phyloP scores from a whole-genome alignment of 2,797 vertebrate species.

The Onychomys torridus region DNA sequence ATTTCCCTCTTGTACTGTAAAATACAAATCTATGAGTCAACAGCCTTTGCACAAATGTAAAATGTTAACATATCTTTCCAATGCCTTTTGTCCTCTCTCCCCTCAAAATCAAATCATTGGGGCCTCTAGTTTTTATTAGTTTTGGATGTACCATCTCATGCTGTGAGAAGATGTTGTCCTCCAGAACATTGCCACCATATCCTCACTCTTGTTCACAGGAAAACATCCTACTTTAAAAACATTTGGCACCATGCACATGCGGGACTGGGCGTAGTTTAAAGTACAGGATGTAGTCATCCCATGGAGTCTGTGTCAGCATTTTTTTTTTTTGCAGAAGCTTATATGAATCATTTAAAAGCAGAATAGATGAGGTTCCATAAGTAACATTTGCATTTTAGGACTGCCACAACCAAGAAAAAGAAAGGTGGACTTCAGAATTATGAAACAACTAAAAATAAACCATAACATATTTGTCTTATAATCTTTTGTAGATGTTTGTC shows the following conservation, averaged over 20 bases:
- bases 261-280: background rate
- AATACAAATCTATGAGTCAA: background rate
- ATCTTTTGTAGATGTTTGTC: background rate
- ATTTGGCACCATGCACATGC: background rate
- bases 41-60: background rate
- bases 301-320: background rate
- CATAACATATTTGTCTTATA: background rate
- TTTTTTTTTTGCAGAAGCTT: background rate
- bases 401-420: background rate
- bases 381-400: background rate
- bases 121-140: background rate
- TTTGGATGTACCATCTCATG: background rate
- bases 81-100: background rate
- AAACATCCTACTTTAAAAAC: background rate
- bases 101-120: background rate
- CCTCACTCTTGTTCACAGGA: background rate
- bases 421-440: background rate
- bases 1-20: background rate
- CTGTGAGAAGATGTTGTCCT: background rate
- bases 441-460: background rate
- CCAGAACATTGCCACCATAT: background rate
- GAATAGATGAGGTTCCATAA: background rate
- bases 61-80: background rate
- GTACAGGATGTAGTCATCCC: background rate
- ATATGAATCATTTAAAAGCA: background rate